phyloP scores from a whole-genome alignment of 1,140 invertebrate species.

The Heliconius congener region DNA sequence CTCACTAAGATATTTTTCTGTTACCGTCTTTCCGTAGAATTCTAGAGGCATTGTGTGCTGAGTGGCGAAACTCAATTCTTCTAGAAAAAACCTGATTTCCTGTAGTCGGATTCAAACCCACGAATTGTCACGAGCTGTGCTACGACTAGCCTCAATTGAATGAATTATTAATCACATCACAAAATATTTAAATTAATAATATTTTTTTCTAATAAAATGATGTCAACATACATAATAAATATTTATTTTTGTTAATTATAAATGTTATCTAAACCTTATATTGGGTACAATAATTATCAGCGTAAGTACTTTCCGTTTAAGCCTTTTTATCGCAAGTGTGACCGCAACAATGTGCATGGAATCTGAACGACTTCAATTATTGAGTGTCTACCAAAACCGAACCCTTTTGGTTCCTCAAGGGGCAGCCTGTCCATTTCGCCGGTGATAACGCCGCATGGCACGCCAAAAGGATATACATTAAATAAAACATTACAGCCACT shows the following conservation, averaged over 20 bases:
- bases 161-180: too few relatives aligned
- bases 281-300: slow-evolving; percentile 73
- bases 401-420: slow-evolving; percentile 69
- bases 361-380: slow-evolving; percentile 79
- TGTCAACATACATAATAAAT: too few relatives aligned
- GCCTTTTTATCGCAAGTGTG: slow-evolving; percentile 55
- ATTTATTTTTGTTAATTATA: slow-evolving; percentile 55
- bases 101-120: too few relatives aligned
- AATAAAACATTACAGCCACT: slow-evolving; percentile 57
- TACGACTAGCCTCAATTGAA: too few relatives aligned
- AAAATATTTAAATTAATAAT: not conserved
- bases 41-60: too few relatives aligned
- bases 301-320: slow-evolving; percentile 72
- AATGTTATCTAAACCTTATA: slow-evolving; percentile 71
- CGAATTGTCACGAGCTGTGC: too few relatives aligned
- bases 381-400: slow-evolving; percentile 72
- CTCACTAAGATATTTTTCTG: too few relatives aligned
- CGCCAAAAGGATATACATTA: slow-evolving; percentile 58
- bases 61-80: too few relatives aligned
- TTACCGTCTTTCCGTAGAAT: too few relatives aligned
- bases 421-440: slow-evolving; percentile 68
- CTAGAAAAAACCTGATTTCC: too few relatives aligned
- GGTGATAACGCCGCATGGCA: slow-evolving; percentile 62
- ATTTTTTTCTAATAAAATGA: not conserved
- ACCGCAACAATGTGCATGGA: slow-evolving; percentile 71